Evolutionary conservation across 2,888 invertebrate species (phyloP).

Genomic region (Phyllotreta striolata): DNA sequence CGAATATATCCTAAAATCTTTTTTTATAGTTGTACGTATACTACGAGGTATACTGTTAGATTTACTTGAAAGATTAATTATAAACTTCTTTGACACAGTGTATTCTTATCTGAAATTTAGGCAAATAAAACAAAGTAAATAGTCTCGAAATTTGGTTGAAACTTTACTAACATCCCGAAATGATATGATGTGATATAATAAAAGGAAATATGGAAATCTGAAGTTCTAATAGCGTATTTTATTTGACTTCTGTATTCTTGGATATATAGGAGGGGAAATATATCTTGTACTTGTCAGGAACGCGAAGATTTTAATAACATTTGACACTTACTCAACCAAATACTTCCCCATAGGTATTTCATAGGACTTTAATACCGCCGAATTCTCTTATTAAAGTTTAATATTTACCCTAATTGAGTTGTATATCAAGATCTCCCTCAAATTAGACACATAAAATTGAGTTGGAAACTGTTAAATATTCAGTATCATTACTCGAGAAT

Average conservation of each 20-base stretch:
- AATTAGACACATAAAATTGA: slow-evolving; percentile 9
- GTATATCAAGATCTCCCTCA: slow-evolving; percentile 10
- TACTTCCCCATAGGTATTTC: slow-evolving; percentile 14
- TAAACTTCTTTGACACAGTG: not conserved
- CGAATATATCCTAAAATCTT: too few relatives aligned
- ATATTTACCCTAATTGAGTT: slow-evolving; percentile 14
- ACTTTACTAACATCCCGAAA: slow-evolving; percentile 4
- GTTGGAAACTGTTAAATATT: slow-evolving; percentile 4
- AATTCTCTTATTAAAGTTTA: slow-evolving; percentile 19
- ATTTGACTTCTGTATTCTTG: slow-evolving; percentile 21
- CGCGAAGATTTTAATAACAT: slow-evolving; percentile 13
- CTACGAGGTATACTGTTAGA: too few relatives aligned
- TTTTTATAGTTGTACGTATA: too few relatives aligned
- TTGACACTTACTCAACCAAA: slow-evolving; percentile 10
- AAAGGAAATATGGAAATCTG: slow-evolving; percentile 19
- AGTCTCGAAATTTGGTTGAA: not conserved
- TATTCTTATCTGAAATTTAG: slow-evolving; percentile 2
- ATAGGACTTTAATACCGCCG: slow-evolving; percentile 11
- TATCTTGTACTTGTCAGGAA: slow-evolving; percentile 7
- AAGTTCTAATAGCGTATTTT: slow-evolving; percentile 23
- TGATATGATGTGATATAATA: slow-evolving; percentile 11
- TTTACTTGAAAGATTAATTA: not conserved
- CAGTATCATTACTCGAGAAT: too few relatives aligned
- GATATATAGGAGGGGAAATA: not conserved
- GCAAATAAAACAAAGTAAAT: slow-evolving; percentile 10